A percentile compares a stretch with the other conserved stretches of the same genome.
phyloP scores from a whole-genome alignment of 2,888 invertebrate genomes.

The Leptodirus hochenwartii region DNA sequence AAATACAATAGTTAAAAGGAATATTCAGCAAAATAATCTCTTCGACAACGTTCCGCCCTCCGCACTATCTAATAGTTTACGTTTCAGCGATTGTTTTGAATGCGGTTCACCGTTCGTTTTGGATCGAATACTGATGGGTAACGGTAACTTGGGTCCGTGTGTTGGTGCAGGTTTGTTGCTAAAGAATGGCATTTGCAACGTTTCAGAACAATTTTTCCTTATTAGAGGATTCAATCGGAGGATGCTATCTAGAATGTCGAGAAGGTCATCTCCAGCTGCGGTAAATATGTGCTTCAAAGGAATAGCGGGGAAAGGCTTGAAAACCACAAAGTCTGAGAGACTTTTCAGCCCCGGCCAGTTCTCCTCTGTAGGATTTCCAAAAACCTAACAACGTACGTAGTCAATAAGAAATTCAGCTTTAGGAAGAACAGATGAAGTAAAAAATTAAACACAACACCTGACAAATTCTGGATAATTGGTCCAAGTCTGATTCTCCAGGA shows the following conservation, averaged over 20 bases:
- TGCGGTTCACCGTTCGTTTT: constrained; percentile 35
- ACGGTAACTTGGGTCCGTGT: constrained; percentile 63
- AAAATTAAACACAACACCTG: too few relatives aligned
- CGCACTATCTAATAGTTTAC: constrained; percentile 52
- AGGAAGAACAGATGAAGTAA: too few relatives aligned
- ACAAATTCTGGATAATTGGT: constrained; percentile 91
- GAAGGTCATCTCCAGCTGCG: constrained; percentile 81
- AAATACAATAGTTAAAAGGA: constrained; percentile 5
- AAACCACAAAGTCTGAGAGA: constrained; percentile 83
- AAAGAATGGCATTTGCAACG: constrained; percentile 80
- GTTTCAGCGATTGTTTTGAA: constrained; percentile 55
- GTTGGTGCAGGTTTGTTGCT: constrained; percentile 81
- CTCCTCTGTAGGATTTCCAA: constrained; percentile 85
- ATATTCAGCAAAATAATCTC: constrained; percentile 41
- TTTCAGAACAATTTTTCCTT: constrained; percentile 66
- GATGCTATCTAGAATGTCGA: constrained; percentile 60
- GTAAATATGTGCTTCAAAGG: constrained; percentile 86
- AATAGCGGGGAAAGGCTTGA: constrained; percentile 70
- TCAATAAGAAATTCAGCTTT: too few relatives aligned
- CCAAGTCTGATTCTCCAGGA: constrained; percentile 92
- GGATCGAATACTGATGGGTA: constrained; percentile 46
- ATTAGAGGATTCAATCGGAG: constrained; percentile 67
- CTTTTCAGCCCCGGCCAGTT: constrained; percentile 74
- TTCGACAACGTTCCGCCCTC: constrained; percentile 53
- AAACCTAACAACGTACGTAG: too few relatives aligned